Evolutionary conservation across 2,888 invertebrate species (phyloP).

Genomic region (Meganola albula): DNA sequence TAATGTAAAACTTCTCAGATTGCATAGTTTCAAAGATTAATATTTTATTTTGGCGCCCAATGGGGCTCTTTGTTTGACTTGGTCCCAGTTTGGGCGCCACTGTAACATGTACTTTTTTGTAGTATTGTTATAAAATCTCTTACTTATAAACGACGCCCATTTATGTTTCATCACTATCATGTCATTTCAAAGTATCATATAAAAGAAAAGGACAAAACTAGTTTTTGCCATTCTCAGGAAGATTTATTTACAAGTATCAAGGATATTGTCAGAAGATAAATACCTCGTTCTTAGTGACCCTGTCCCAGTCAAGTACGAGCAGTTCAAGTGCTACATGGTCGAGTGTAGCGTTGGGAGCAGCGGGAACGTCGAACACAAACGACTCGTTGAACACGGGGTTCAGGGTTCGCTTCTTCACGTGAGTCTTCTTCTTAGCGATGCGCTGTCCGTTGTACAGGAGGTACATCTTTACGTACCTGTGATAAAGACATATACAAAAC

Average conservation of each 20-base stretch:
- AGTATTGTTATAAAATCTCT: no score
- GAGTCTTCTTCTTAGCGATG: slow-evolving; percentile 99
- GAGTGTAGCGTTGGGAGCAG: slow-evolving; percentile 83
- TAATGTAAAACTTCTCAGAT: no score
- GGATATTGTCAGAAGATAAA: no score
- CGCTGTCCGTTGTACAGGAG: slow-evolving; percentile 97
- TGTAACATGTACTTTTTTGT: no score
- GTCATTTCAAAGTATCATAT: no score
- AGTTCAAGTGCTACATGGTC: slow-evolving; percentile 92
- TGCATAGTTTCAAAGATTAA: no score
- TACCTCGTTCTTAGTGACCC: slow-evolving; percentile 98
- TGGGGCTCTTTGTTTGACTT: background rate
- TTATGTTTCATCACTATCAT: no score
- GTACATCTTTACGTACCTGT: slow-evolving; percentile 93
- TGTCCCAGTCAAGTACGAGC: slow-evolving; percentile 96
- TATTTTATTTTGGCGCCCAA: background rate
- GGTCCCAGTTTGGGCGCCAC: no score
- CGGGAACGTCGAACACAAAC: slow-evolving; percentile 97
- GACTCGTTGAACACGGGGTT: slow-evolving; percentile 99
- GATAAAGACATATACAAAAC: background rate
- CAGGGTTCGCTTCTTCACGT: slow-evolving; percentile 97
- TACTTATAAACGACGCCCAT: no score
- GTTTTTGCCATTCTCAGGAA: no score
- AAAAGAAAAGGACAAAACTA: no score
- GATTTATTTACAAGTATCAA: no score